Conservation (phyloP, 2,797 vertebrate species). For the Periophthalmus magnuspinnatus region DNA sequence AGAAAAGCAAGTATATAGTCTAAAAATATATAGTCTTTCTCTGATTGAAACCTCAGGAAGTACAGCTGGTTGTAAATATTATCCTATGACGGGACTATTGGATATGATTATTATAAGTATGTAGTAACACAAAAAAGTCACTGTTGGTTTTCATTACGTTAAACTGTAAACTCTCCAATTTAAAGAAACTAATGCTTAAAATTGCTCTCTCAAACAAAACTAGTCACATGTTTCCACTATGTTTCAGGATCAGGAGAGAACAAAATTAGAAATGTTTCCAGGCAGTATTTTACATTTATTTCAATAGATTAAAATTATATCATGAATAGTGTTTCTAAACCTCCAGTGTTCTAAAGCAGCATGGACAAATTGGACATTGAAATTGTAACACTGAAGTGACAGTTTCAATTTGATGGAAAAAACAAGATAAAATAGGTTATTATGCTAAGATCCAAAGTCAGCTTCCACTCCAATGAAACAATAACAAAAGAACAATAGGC, state of each 20-base stretch:
- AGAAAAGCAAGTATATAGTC: no score
- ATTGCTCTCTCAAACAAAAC: neutral
- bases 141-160: no score
- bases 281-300: no score
- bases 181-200: neutral
- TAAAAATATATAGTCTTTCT: no score
- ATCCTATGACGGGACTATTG: neutral
- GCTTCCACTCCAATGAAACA: neutral
- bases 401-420: neutral
- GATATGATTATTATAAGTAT: neutral
- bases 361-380: neutral
- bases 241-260: no score
- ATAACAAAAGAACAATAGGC: conserved; percentile 7
- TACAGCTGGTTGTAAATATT: neutral
- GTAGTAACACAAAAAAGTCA: no score
- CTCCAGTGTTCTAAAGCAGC: no score
- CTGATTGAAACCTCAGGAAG: no score
- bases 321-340: no score
- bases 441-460: neutral
- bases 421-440: neutral
- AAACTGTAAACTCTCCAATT: neutral
- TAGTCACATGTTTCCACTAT: neutral
- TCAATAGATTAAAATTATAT: no score
- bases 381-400: neutral
- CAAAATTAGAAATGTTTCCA: no score